These are phyloP conservation scores for Bombus sylvicola DNA, from an alignment of 1,140 invertebrate genomes.

Conservation along the genomic window DNA sequence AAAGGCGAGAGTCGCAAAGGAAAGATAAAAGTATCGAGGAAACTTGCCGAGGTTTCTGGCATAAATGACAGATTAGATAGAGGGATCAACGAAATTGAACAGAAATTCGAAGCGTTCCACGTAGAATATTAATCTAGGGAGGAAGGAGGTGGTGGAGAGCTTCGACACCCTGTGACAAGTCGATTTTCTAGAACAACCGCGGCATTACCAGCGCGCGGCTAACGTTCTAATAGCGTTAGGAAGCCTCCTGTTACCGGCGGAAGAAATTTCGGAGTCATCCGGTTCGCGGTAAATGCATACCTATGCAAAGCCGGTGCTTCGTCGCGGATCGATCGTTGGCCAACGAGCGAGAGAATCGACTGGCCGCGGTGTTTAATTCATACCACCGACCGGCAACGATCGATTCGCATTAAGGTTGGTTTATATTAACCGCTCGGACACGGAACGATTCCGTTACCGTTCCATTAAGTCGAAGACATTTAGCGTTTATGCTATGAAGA, in stretches of 20 bases:
- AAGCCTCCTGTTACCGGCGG: slow-evolving; percentile 57
- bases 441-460: background rate
- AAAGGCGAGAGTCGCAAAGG: too few relatives aligned
- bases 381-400: slow-evolving; percentile 1
- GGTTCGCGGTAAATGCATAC: slow-evolving; percentile 49
- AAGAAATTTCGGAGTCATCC: slow-evolving; percentile 59
- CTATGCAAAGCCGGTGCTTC: slow-evolving; percentile 53
- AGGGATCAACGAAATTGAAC: slow-evolving; percentile 12
- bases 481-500: background rate
- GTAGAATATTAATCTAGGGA: slow-evolving; percentile 30
- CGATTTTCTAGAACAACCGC: slow-evolving; percentile 44
- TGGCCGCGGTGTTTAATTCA: slow-evolving; percentile 4
- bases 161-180: background rate
- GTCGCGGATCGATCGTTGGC: background rate
- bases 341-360: background rate
- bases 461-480: background rate
- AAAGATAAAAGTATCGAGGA: background rate
- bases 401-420: slow-evolving; percentile 18
- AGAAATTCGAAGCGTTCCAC: background rate
- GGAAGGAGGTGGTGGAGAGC: background rate
- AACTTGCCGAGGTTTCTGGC: too few relatives aligned
- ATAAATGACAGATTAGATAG: background rate
- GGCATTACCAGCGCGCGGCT: slow-evolving; percentile 23
- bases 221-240: slow-evolving; percentile 56
- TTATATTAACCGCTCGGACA: background rate